phyloP scores from a whole-genome alignment of 1,140 invertebrate species.

The Mycetomoellerius zeteki region DNA sequence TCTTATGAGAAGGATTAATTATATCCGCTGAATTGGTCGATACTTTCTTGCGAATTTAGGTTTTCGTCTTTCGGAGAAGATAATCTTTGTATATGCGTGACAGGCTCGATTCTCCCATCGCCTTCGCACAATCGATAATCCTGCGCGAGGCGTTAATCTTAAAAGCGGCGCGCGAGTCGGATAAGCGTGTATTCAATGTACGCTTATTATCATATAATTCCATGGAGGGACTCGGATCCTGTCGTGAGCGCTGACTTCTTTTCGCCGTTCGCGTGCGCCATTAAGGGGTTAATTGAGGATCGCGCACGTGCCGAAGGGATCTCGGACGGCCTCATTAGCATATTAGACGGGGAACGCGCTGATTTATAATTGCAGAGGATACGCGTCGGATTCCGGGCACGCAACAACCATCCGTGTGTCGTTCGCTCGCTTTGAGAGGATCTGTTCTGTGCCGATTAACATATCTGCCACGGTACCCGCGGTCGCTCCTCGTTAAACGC shows the following conservation, averaged over 20 bases:
- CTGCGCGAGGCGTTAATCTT: background rate
- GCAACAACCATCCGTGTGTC: slow-evolving; percentile 40
- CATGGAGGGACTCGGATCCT: background rate
- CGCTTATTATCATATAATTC: slow-evolving; percentile 60
- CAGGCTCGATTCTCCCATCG: background rate
- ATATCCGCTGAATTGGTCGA: background rate
- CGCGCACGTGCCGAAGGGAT: slow-evolving; percentile 48
- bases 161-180: slow-evolving; percentile 30
- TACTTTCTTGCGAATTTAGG: background rate
- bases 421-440: slow-evolving; percentile 12
- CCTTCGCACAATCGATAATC: slow-evolving; percentile 7
- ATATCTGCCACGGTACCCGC: slow-evolving; percentile 33
- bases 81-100: background rate
- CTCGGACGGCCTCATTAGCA: slow-evolving; percentile 35
- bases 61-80: background rate
- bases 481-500: slow-evolving; percentile 56
- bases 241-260: slow-evolving; percentile 22
- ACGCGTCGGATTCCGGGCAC: slow-evolving; percentile 51
- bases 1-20: background rate
- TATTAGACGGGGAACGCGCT: slow-evolving; percentile 29
- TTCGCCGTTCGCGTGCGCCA: slow-evolving; percentile 46
- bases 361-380: slow-evolving; percentile 77
- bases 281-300: slow-evolving; percentile 49
- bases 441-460: slow-evolving; percentile 40
- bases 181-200: slow-evolving; percentile 42